A percentile compares a stretch with the other conserved stretches of the same genome.
Conservation (phyloP, 2,113 vertebrate genomes). For the Gobiocypris rarus region DNA sequence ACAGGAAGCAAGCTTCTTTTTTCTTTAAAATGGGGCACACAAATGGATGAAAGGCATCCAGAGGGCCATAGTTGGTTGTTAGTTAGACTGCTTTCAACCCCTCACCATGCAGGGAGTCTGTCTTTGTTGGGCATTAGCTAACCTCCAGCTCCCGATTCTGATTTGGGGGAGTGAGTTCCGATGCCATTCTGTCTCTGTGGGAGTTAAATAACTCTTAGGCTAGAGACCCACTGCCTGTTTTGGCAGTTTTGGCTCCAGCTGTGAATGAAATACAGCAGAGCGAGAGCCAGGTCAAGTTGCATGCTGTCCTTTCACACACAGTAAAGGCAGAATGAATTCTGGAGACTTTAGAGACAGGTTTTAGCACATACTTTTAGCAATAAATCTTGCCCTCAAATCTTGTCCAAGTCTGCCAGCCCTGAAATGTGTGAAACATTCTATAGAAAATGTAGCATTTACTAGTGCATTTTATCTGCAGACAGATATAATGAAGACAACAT, state of each 20-base stretch:
- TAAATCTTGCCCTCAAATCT: conserved; percentile 18
- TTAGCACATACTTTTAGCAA: neutral
- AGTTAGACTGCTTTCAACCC: conserved; percentile 10
- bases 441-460: neutral
- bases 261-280: conserved; percentile 52
- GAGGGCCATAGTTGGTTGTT: conserved; percentile 48
- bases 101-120: conserved; percentile 52
- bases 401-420: neutral
- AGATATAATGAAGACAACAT: neutral
- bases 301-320: conserved; percentile 23
- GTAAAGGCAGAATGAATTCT: neutral
- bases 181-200: conserved; percentile 61
- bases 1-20: conserved; percentile 64
- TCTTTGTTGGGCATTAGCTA: conserved; percentile 49
- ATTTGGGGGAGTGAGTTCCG: conserved; percentile 57
- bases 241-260: conserved; percentile 56
- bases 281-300: conserved; percentile 41
- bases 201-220: conserved; percentile 56
- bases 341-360: conserved; percentile 2
- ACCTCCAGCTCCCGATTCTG: conserved; percentile 36
- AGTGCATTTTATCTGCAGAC: neutral
- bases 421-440: neutral
- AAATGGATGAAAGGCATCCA: conserved; percentile 61
- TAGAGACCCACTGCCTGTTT: conserved; percentile 59
- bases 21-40: conserved; percentile 58